A percentile compares a stretch with the other conserved stretches of the same genome.
phyloP scores from a whole-genome alignment of 2,113 vertebrate genomes.

The Gavia stellata region DNA sequence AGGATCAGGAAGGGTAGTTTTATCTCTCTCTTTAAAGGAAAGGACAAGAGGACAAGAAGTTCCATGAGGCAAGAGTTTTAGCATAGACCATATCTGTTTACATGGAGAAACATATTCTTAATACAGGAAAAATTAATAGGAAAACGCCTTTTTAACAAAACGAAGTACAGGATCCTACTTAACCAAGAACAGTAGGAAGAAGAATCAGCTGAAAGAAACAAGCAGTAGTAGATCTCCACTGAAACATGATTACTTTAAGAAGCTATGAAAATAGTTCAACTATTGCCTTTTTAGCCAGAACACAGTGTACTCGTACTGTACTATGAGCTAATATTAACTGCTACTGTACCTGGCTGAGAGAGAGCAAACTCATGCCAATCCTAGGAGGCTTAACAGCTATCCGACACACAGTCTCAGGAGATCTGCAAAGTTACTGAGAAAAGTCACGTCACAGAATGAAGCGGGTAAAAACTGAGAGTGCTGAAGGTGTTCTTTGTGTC shows the following conservation, averaged over 20 bases:
- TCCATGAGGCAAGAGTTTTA: neutral
- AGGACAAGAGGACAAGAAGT: neutral
- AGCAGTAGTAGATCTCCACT: neutral
- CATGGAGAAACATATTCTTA: neutral
- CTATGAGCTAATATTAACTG: neutral
- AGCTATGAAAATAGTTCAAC: neutral
- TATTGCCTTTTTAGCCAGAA: neutral
- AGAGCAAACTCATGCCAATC: neutral
- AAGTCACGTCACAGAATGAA: accelerated
- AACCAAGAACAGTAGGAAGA: neutral
- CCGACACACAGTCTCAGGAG: neutral
- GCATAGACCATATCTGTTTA: neutral
- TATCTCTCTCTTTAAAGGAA: neutral
- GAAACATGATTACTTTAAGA: neutral
- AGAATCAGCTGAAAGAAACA: neutral
- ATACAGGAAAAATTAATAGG: neutral
- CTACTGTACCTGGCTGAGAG: neutral
- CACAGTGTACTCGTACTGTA: neutral
- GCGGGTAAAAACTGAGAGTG: neutral
- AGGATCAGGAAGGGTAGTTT: neutral
- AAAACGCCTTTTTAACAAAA: neutral
- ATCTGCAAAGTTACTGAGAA: neutral
- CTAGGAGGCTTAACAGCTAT: neutral
- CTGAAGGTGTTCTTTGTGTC: neutral
- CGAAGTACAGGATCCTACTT: neutral